phyloP scores from a whole-genome alignment of 1,140 invertebrate species.

The Chrysomallon squamiferum region DNA sequence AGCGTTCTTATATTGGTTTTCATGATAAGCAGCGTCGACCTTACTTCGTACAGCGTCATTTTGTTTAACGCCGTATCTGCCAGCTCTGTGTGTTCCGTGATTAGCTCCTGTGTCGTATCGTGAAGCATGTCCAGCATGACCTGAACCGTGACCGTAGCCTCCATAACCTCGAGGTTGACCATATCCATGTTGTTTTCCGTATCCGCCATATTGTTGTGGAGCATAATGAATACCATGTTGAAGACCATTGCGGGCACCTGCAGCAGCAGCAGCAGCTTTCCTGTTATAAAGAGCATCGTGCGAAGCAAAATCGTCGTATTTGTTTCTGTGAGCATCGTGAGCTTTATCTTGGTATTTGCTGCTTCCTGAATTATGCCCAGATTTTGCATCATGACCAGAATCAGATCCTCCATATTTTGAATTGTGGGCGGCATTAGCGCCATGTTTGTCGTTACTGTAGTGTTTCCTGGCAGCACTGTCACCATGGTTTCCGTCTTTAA shows the following conservation, averaged over 20 bases:
- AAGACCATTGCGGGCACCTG: background rate
- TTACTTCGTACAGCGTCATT: background rate
- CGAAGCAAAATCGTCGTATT: constrained; percentile 1
- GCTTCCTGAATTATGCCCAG: background rate
- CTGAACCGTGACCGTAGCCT: background rate
- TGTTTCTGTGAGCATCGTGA: background rate
- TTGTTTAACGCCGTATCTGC: background rate
- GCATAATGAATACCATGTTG: background rate
- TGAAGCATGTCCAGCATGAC: background rate
- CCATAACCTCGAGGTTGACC: no score
- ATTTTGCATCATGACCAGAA: no score
- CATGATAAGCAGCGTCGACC: background rate
- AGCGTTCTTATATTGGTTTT: background rate
- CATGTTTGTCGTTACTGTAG: background rate
- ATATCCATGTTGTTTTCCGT: background rate
- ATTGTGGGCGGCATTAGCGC: background rate
- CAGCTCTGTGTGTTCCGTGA: background rate
- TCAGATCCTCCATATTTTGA: background rate
- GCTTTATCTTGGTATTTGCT: background rate
- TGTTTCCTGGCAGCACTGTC: background rate
- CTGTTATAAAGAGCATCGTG: background rate
- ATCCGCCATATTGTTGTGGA: background rate
- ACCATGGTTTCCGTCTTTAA: background rate
- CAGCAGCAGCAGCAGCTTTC: background rate
- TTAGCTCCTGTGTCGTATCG: background rate